Percentiles rank a stretch among this genome's conserved stretches.
phyloP scores from a whole-genome alignment of 2,797 vertebrate species.

The Anabas testudineus region DNA sequence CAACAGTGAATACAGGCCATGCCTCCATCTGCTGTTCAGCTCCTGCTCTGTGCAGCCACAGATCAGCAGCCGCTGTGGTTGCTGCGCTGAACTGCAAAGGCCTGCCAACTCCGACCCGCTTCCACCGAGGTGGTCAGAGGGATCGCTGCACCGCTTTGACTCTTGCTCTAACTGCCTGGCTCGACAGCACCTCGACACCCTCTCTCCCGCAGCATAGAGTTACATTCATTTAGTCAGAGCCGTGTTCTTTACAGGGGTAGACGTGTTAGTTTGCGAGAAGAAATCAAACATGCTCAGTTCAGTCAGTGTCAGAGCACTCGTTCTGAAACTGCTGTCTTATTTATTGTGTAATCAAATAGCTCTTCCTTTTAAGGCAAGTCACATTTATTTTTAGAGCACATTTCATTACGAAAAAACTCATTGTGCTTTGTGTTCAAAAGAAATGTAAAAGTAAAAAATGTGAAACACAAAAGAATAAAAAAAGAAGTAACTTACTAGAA shows the following conservation, averaged over 20 bases:
- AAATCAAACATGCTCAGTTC: slow-evolving; percentile 7
- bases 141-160: slow-evolving; percentile 34
- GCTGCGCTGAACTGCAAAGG: slow-evolving; percentile 37
- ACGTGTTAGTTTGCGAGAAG: slow-evolving; percentile 7
- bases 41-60: slow-evolving; percentile 46
- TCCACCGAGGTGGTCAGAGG: slow-evolving; percentile 47
- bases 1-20: slow-evolving; percentile 49
- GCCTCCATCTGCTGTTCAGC: slow-evolving; percentile 72
- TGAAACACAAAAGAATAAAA: no score
- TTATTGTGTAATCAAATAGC: slow-evolving; percentile 27
- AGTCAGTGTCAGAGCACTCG: slow-evolving; percentile 4
- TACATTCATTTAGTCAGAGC: slow-evolving; percentile 26
- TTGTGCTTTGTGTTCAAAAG: no score
- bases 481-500: no score
- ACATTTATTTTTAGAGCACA: no score
- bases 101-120: slow-evolving; percentile 45
- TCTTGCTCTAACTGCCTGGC: slow-evolving; percentile 38
- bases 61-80: slow-evolving; percentile 46
- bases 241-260: slow-evolving; percentile 18
- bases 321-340: neutral
- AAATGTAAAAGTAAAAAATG: no score
- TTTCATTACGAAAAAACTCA: no score
- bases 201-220: slow-evolving; percentile 30
- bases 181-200: slow-evolving; percentile 47
- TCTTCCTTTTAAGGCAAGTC: neutral